Evolutionary conservation across 1,140 invertebrate species (phyloP), one percentile per base, ranked within the genome.

Genomic region (Psix sp.): DNA sequence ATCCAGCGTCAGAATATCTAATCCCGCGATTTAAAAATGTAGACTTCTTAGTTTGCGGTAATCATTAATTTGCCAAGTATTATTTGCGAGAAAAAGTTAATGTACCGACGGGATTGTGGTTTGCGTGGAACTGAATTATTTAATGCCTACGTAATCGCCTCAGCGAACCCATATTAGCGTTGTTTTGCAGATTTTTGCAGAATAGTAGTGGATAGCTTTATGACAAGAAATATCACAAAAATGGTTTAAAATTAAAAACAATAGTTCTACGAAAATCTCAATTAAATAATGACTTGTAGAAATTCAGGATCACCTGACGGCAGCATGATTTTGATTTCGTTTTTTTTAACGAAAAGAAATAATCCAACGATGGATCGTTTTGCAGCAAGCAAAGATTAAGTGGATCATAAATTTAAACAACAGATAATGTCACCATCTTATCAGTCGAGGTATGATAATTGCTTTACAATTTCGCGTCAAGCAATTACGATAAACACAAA

Each of bases 401-500:
- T 10, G 46, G 48, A 65, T 73, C 68, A 11, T 73, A 73, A 73
- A 73, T 73, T 73, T 65, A 16, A 65, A 48, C 33, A 49, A 72
- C 20, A 65, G 68, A 73, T 73, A 73, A 29, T 29, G 68, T 73
- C 68, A 21, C 24, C n/a, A 11, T 10, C 43, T 74, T 67, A 74
- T 74, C 70, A 74, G 51, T 9, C 46, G 5, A 1, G 39, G 52
- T 43, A 42, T 49, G 70, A 62, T 62, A 74, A 74, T 67, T 60
- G 54, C 48, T 60, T 60, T 62, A 60, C 48, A 66, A 39, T 72
- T 65, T 49, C 38, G 24, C 17, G 51, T 36, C 16, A 42, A 40
- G 43, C 21, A 63, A 46, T 65, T 52, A 46, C 24, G 68, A 62
- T 65, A 63, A 71, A 57, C 31, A 31, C 45, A 57, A 71, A 71